Conservation (phyloP, 2,797 vertebrate genomes). For the Discoglossus pictus region DNA sequence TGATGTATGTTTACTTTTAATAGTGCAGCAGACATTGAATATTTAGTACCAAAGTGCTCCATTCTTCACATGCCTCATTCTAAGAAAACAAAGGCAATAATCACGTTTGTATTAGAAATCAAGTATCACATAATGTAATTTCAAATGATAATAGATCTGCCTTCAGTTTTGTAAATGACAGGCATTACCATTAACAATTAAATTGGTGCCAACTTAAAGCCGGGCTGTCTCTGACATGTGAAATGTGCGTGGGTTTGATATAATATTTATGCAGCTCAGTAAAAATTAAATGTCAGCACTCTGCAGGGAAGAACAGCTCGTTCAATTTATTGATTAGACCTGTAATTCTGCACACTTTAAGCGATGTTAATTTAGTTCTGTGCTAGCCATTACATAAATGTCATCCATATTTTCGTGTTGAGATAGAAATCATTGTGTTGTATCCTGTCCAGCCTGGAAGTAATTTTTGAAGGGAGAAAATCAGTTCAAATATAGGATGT, state of each 20-base stretch:
- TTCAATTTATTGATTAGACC: conserved; percentile 27
- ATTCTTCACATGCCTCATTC: no score
- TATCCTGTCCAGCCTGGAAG: no score
- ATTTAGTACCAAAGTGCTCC: no score
- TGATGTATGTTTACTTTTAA: no score
- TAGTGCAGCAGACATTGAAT: no score
- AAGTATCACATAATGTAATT: background rate
- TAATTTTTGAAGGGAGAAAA: no score
- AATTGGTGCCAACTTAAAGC: background rate
- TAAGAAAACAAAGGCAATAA: no score
- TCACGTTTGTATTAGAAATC: background rate
- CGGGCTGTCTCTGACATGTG: background rate
- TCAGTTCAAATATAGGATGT: no score
- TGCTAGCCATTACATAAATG: background rate
- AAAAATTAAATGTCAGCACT: conserved; percentile 37
- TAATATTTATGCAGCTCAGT: conserved; percentile 28
- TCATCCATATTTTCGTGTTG: background rate
- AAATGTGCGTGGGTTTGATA: conserved; percentile 13
- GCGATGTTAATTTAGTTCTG: background rate
- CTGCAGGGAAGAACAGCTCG: conserved; percentile 12
- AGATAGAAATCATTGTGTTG: background rate
- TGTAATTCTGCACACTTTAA: background rate
- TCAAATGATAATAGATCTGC: background rate
- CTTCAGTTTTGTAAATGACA: conserved; percentile 12
- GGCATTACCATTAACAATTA: conserved; percentile 17